phyloP scores from a whole-genome alignment of 2,113 vertebrate genomes.

The Coregonus clupeaformis region DNA sequence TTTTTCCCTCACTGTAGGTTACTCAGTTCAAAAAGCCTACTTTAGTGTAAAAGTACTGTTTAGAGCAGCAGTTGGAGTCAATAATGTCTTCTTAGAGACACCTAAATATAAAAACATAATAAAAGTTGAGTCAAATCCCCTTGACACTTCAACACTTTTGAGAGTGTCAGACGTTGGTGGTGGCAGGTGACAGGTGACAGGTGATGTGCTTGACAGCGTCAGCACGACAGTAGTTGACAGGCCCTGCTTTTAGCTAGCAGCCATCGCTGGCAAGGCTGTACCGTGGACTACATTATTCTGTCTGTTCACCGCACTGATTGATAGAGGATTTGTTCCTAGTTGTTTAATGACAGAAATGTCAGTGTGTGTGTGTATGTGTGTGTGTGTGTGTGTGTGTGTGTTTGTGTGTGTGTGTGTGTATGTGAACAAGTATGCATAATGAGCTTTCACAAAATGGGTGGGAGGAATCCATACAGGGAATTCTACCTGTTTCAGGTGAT shows the following conservation, averaged over 20 bases:
- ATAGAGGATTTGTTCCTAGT: slow-evolving; percentile 22
- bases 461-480: too few relatives aligned
- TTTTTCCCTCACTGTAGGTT: too few relatives aligned
- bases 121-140: too few relatives aligned
- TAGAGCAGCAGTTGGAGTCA: too few relatives aligned
- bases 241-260: slow-evolving; percentile 29
- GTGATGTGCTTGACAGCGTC: slow-evolving; percentile 18
- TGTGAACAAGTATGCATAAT: too few relatives aligned
- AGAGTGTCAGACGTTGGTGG: background rate
- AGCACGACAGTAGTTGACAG: slow-evolving; percentile 16
- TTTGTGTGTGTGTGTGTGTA: background rate
- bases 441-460: too few relatives aligned
- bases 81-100: too few relatives aligned
- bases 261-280: slow-evolving; percentile 9
- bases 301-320: slow-evolving; percentile 19
- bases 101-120: too few relatives aligned
- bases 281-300: slow-evolving; percentile 31
- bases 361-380: background rate
- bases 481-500: too few relatives aligned
- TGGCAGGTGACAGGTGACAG: slow-evolving; percentile 23
- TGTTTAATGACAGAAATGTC: background rate
- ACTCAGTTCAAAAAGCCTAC: too few relatives aligned
- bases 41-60: too few relatives aligned
- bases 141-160: too few relatives aligned
- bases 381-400: background rate